phyloP scores from a whole-genome alignment of 2,888 invertebrate species.

The Apoderus coryli region DNA sequence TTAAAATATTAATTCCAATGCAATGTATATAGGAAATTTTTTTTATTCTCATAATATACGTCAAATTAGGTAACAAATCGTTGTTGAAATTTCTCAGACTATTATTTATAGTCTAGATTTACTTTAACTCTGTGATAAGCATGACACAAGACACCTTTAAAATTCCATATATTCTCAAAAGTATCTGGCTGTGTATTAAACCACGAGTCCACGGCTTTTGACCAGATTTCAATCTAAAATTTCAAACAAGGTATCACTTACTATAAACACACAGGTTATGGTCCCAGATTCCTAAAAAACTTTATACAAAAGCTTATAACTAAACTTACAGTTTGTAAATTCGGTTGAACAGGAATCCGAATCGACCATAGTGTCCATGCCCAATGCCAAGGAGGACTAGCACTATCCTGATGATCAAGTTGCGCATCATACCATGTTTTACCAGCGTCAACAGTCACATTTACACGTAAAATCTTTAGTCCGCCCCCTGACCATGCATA shows the following conservation, averaged over 20 bases:
- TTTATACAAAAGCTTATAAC: too few species aligned
- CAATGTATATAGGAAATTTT: too few species aligned
- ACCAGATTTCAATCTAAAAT: conserved; percentile 63
- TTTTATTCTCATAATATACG: too few species aligned
- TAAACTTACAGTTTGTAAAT: conserved; percentile 16
- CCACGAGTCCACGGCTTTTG: conserved; percentile 76
- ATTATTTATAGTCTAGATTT: conserved; percentile 13
- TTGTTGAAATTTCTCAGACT: too few species aligned
- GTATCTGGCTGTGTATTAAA: conserved; percentile 94
- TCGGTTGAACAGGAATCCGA: conserved; percentile 41
- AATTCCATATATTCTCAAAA: conserved; percentile 90
- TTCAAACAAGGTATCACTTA: too few species aligned
- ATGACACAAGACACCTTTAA: conserved; percentile 85
- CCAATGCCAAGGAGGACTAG: conserved; percentile 56
- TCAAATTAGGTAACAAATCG: too few species aligned
- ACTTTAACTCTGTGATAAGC: conserved; percentile 71
- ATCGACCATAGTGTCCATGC: conserved; percentile 84
- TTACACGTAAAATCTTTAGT: conserved; percentile 75
- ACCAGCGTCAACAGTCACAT: conserved; percentile 74
- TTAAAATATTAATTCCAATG: too few species aligned
- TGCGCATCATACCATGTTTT: conserved; percentile 65
- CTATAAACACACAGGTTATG: too few species aligned
- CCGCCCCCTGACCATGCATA: conserved; percentile 96
- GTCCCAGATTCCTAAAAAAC: too few species aligned
- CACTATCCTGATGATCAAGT: conserved; percentile 38